Evolutionary conservation across 2,113 vertebrate genomes (phyloP).

Genomic region (Caretta caretta): DNA sequence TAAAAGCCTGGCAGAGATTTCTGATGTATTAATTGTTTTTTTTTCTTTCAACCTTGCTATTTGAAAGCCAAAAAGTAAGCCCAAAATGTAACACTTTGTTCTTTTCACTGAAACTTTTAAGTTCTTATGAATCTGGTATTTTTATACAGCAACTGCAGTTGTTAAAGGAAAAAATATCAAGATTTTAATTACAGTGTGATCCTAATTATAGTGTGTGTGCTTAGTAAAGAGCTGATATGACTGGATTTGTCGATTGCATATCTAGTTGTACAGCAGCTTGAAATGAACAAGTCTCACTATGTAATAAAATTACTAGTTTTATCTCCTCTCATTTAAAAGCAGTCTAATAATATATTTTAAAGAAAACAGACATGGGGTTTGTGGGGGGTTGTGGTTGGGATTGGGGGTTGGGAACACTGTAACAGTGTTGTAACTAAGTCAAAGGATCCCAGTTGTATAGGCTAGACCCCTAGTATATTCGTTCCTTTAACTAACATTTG

Average conservation of each 20-base stretch:
- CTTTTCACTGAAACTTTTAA: background rate
- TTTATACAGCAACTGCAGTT: background rate
- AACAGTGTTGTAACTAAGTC: background rate
- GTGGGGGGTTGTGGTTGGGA: rapidly evolving
- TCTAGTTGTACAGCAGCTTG: background rate
- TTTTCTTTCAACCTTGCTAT: background rate
- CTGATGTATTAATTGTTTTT: slow-evolving; percentile 74
- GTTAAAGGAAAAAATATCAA: background rate
- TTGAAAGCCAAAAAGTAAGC: slow-evolving; percentile 17
- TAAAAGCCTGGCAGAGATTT: slow-evolving; percentile 70
- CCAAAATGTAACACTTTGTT: background rate
- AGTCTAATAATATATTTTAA: background rate
- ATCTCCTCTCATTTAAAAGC: background rate
- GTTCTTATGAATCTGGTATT: background rate
- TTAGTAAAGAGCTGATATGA: background rate
- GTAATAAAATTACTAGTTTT: background rate
- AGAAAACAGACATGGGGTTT: background rate
- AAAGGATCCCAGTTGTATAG: background rate
- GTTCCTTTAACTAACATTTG: background rate
- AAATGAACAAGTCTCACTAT: background rate
- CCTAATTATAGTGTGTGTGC: background rate
- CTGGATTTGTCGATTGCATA: background rate
- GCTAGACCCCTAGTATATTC: background rate
- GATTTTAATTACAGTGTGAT: background rate
- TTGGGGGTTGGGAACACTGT: background rate